Conservation (phyloP, 2,113 vertebrate species). For the Hyla sarda region DNA sequence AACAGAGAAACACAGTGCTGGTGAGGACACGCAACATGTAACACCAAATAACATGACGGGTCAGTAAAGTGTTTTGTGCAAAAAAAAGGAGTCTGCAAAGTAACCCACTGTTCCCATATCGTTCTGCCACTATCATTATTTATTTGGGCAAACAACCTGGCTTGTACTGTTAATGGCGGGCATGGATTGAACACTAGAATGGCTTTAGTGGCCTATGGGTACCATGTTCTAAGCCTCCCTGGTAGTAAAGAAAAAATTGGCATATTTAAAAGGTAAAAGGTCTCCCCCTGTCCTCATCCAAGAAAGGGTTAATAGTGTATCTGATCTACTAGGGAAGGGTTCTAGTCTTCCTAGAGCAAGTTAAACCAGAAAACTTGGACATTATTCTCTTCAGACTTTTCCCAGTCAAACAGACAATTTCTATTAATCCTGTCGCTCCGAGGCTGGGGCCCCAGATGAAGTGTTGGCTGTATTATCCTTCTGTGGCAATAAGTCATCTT, state of each 20-base stretch:
- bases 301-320: neutral
- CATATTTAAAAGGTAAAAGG: neutral
- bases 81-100: slow-evolving; percentile 42
- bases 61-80: slow-evolving; percentile 59
- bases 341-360: neutral
- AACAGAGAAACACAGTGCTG: slow-evolving; percentile 50
- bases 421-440: neutral
- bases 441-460: neutral
- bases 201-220: slow-evolving; percentile 3
- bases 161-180: neutral
- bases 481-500: neutral
- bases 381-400: neutral
- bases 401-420: neutral
- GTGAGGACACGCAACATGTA: slow-evolving; percentile 51
- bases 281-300: neutral
- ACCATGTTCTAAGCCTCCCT: slow-evolving; percentile 37
- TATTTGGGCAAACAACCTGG: slow-evolving; percentile 17
- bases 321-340: neutral
- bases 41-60: slow-evolving; percentile 53
- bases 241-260: neutral
- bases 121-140: slow-evolving; percentile 5
- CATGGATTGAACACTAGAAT: slow-evolving; percentile 12
- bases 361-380: neutral
- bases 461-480: neutral
- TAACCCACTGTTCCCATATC: slow-evolving; percentile 29